Base-by-base conservation (phyloP, 2,888 invertebrate species). In the Cerastis leucographa region DNA sequence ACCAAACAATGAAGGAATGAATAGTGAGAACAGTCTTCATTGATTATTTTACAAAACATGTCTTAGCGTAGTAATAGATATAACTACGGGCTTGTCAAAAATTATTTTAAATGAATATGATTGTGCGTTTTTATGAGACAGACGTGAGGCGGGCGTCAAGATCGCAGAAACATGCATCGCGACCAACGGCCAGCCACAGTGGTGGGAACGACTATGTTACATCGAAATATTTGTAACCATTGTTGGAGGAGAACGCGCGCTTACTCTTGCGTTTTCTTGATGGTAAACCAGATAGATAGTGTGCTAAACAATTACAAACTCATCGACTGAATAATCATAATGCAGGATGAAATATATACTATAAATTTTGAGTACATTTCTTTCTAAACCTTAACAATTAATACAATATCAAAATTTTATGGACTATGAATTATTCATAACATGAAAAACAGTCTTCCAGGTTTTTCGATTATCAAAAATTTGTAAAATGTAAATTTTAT, bases 381-480 rank as follows among this genome's bases (percentile, higher is more conserved):
- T 91, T 91, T 91, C 92, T 93, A 93, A 94, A 93, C 88, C 94
- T 95, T 95, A 96, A 94, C 89, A 93, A 94, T 92, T 90, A 95
- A 95, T 95, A 95, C 89, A 93, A 93, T 96, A 95, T 96, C 93
- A 95, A 96, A 95, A 94, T 87, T 91, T 94, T 95, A 96, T 94
- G 94, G 94, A 94, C 96, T 96, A 96, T 94, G 93, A 92, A 93
- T 93, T 94, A 95, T 92, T 89, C 92, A 93, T 94, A 94, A 93
- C 91, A 91, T 94, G 94, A 96, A 96, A 95, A 96, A 96, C 96
- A 96, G 96, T 96, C 96, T 96, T 96, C 92, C 95, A 93, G 95
- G 95, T 90, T 91, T 94, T 94, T 94, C 93, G 93, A 93, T 94
- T 94, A 95, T 96, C 92, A 95, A 96, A 96, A 95, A 92, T 93